Percentiles rank a stretch among this genome's conserved stretches.
These are phyloP conservation scores for Drosophila emarginata DNA, from an alignment of 2,888 invertebrate genomes.

Conservation along the genomic window DNA sequence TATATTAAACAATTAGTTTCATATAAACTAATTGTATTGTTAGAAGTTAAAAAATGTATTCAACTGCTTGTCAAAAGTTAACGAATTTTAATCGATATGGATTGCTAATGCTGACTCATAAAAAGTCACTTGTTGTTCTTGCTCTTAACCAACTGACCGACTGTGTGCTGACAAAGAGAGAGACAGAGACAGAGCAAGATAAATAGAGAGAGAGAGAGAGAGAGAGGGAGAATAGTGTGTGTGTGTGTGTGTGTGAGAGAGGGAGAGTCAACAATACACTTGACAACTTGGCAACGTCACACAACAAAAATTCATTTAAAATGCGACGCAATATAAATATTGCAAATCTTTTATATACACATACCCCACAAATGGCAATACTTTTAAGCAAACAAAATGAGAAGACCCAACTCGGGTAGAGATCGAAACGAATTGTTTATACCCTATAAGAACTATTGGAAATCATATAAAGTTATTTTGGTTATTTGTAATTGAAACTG, in stretches of 20 bases:
- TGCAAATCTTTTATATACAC: slow-evolving; percentile 18
- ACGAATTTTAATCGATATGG: slow-evolving; percentile 6
- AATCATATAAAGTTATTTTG: no score
- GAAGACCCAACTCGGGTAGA: not conserved
- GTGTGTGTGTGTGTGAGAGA: not conserved
- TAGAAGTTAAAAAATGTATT: not conserved
- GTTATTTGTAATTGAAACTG: no score
- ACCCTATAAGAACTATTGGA: not conserved
- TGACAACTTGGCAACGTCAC: slow-evolving; percentile 33
- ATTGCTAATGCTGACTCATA: slow-evolving; percentile 8
- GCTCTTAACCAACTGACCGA: slow-evolving; percentile 56
- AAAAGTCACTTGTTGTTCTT: slow-evolving; percentile 14
- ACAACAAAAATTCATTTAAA: slow-evolving; percentile 14
- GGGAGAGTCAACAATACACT: slow-evolving; percentile 18
- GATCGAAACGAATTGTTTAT: not conserved
- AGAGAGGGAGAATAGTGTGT: not conserved
- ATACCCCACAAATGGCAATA: not conserved
- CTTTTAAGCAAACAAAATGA: slow-evolving; percentile 2
- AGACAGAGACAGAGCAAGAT: no score
- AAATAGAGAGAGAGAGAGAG: slow-evolving; percentile 6
- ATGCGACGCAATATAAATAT: slow-evolving; percentile 30
- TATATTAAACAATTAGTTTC: not conserved
- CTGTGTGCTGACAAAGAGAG: slow-evolving; percentile 22
- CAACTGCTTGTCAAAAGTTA: not conserved
- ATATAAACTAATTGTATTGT: not conserved